Conservation (phyloP, 2,888 invertebrate genomes). For the Yponomeuta plumbellus region DNA sequence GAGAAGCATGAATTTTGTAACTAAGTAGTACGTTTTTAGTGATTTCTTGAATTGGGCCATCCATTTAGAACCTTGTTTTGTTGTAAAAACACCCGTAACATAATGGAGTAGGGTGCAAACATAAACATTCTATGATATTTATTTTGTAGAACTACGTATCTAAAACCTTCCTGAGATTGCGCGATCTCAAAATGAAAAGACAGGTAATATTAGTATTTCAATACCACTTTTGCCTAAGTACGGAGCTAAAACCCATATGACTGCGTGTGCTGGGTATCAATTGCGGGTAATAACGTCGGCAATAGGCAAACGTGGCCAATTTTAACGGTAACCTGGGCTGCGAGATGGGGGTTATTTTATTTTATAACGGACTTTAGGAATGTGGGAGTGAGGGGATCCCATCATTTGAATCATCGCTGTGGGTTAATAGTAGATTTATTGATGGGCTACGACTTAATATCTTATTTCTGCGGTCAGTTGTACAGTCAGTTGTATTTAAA, state of each 20-base stretch:
- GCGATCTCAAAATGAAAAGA: background rate
- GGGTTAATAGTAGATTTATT: background rate
- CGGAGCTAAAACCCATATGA: background rate
- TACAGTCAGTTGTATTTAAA: no score
- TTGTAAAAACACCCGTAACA: no score
- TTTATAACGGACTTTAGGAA: conserved; percentile 15
- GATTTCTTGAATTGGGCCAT: no score
- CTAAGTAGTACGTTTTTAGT: no score
- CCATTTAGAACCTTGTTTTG: no score
- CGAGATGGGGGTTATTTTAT: conserved; percentile 5
- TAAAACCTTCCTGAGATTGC: background rate
- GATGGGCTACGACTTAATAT: background rate
- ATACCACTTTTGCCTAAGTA: background rate
- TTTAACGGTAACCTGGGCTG: conserved; percentile 10
- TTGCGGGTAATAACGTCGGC: conserved; percentile 14
- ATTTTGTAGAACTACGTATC: no score
- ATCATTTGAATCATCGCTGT: background rate
- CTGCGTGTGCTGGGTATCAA: conserved; percentile 11
- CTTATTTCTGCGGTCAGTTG: background rate
- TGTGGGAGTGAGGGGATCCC: conserved; percentile 5
- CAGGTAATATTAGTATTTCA: background rate
- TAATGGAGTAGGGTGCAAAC: no score
- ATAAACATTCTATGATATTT: no score
- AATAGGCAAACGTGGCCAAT: conserved; percentile 15
- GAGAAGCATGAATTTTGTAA: no score